Evolutionary conservation across 2,888 invertebrate genomes (phyloP), one percentile per base, ranked within the genome.

Genomic region (Scaeva pyrastri): DNA sequence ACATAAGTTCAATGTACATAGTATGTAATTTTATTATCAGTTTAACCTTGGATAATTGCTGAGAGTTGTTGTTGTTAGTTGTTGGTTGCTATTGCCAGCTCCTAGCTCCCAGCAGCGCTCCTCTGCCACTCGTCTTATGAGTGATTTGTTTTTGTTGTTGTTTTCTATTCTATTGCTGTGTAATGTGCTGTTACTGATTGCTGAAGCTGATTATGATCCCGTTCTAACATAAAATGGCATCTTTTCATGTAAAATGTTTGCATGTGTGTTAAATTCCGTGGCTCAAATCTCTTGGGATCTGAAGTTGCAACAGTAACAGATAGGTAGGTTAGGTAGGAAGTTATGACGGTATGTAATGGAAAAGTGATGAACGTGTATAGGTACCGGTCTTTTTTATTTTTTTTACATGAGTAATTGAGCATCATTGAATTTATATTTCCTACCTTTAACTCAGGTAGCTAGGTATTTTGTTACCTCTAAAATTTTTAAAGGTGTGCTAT

Each of bases 1-100:
- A 64, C 45, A 64, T 19, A 64, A 48, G 66, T 48, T 66, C 48
- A 66, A 66, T 66, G 64, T 66, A 48, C 31, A 31, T 31, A 26
- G 26, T 26, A 31, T 31, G 31, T 31, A 31, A 31, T 31, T 48
- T 66, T 48, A 19, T 48, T 48, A 66, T 66, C 66, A 48, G 19
- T 31, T 36, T 48, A 66, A 66, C 66, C 66, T 48, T 66, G 66
- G n/a, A 26, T 8, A 16, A 36, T 36, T 36, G n/a, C 43, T 52
- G 52, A 39, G 39, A 8, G 52, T 26, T 7, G 2, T n/a, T 21
- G 8, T 1, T 26, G 2, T 26, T 2, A 14, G 10, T 21, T 16
- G 14, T 36, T 10, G 19, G 58, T 66, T 26, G n/a, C 14, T 56
- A n/a, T 56, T 16, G 31, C 16, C 43, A 6, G 39, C 16, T 62